Evolutionary conservation across 2,797 vertebrate species (phyloP).

Genomic region (Lacerta bilineata): DNA sequence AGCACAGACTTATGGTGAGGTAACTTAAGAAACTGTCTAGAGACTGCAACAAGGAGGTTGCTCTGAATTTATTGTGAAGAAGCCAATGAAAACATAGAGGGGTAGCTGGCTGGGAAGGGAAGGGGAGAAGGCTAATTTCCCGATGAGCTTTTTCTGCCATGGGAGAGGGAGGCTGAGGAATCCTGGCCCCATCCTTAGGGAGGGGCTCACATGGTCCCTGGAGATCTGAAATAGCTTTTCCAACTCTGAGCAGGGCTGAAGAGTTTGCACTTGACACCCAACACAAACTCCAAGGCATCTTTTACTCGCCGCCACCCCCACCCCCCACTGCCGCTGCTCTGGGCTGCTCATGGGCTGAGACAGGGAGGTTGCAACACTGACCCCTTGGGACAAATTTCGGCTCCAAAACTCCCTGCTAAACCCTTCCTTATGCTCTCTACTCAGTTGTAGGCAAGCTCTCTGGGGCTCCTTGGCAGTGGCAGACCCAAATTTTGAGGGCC

Average conservation of each 20-base stretch:
- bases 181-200: neutral
- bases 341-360: slow-evolving; percentile 21
- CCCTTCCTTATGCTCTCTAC: slow-evolving; percentile 72
- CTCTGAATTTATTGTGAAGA: neutral
- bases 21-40: neutral
- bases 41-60: neutral
- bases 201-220: neutral
- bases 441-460: slow-evolving; percentile 75
- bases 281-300: neutral
- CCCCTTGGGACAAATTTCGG: slow-evolving; percentile 78
- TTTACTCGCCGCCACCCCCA: slow-evolving; percentile 25
- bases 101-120: no score
- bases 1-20: neutral
- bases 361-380: slow-evolving; percentile 67
- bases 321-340: slow-evolving; percentile 14
- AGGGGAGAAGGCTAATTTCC: no score
- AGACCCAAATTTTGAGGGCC: slow-evolving; percentile 24
- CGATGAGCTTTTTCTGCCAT: neutral
- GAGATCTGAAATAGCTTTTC: neutral
- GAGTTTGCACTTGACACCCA: no score
- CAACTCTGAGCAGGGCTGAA: neutral
- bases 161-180: neutral
- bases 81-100: no score
- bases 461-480: slow-evolving; percentile 70
- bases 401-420: slow-evolving; percentile 70